Evolutionary conservation across 2,888 invertebrate genomes (phyloP), one percentile per base, ranked within the genome.

Genomic region (Ectropis crepuscularia): DNA sequence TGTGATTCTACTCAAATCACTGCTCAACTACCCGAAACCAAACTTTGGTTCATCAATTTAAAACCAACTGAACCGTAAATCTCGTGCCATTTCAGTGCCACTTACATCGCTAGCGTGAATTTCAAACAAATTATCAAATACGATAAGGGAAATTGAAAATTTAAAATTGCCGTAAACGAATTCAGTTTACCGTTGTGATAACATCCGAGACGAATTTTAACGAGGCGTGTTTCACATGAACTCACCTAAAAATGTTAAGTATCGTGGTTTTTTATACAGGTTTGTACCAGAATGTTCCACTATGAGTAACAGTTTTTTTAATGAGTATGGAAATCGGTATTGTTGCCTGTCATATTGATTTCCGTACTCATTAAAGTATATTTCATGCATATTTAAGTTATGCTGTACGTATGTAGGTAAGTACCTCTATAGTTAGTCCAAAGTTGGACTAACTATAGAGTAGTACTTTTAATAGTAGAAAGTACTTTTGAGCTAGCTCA

Each of bases 121-220:
- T 57, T 53, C 47, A 68, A 69, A 68, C 70, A 73, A 72, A 67
- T 67, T 57, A 51, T 58, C 47, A 63, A 75, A 74, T 66, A 63
- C 74, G 88, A 87, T 89, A 88, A 88, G 74, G 73, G 80, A 74
- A 87, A 90, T 85, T 89, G 78, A 85, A 88, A 89, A 82, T 81
- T 80, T 81, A 74, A 86, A 86, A 88, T 87, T 81, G 79, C 82
- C 86, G 82, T 86, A 80, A 77, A 82, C 81, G 80, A 73, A 63
- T 55, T 58, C 73, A 72, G 74, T 76, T 76, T 75, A 75, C 54
- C 65, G 67, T 58, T 73, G 70, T 75, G 76, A 79, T 80, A 81
- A 78, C 74, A 74, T 69, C 62, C 66, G 57, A 70, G 72, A 73
- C 69, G 70, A 79, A 74, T 74, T 75, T 75, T 76, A 74, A 69